Conservation (phyloP, 2,113 vertebrate genomes). For the Atractosteus spatula region DNA sequence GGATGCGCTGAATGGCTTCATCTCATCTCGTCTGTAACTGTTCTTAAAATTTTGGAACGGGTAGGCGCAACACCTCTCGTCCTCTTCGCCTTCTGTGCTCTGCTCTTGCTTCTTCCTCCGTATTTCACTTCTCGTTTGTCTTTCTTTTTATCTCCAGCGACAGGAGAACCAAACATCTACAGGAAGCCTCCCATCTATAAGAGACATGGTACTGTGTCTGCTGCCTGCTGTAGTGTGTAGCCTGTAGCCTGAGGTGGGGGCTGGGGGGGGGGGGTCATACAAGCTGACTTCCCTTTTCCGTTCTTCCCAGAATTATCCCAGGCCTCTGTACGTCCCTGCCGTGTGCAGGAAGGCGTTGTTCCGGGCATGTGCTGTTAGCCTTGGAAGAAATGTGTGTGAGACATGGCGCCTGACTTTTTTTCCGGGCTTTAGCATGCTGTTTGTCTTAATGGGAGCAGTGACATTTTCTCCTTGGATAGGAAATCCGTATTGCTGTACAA, state of each 20-base stretch:
- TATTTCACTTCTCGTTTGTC: slow-evolving; percentile 39
- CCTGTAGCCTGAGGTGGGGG: slow-evolving; percentile 26
- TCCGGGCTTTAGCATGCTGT: no score
- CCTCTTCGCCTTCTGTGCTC: not conserved
- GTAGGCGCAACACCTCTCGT: slow-evolving; percentile 19
- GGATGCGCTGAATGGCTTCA: no score
- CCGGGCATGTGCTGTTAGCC: no score
- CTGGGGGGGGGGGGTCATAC: not conserved
- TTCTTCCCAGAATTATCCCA: slow-evolving; percentile 34
- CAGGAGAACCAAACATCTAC: slow-evolving; percentile 95
- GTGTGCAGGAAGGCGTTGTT: no score
- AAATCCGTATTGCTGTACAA: no score
- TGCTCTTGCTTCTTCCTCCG: not conserved
- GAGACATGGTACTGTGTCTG: slow-evolving; percentile 84
- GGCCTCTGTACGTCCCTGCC: slow-evolving; percentile 13
- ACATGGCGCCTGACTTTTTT: no score
- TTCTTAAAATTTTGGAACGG: no score
- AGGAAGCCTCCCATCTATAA: slow-evolving; percentile 98
- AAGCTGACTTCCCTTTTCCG: slow-evolving; percentile 32
- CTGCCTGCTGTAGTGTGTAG: slow-evolving; percentile 43
- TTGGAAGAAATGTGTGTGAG: no score
- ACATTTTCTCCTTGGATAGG: no score
- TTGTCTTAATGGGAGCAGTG: no score
- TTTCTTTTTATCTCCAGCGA: slow-evolving; percentile 72
- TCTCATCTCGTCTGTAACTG: no score